These are phyloP conservation scores for Brachystomella parvula DNA, from an alignment of 1,140 invertebrate species.

Conservation along the genomic window DNA sequence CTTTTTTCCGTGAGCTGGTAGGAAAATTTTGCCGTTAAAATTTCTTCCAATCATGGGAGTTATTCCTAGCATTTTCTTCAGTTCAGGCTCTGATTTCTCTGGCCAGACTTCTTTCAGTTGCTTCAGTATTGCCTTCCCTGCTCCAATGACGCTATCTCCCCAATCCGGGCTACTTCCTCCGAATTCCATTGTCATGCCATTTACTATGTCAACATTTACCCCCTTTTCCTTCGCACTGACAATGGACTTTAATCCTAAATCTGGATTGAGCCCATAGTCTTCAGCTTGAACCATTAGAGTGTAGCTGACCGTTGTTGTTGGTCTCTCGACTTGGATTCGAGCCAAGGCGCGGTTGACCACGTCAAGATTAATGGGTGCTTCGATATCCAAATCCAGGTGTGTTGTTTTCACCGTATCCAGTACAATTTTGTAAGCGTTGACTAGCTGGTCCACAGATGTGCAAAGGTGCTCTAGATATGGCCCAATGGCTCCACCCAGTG, in stretches of 20 bases:
- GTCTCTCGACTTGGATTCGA: constrained; percentile 28
- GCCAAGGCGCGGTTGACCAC: constrained; percentile 32
- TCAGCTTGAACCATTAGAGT: constrained; percentile 34
- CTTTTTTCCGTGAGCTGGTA: constrained; percentile 26
- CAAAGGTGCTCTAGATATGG: constrained; percentile 36
- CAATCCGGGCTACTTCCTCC: constrained; percentile 20
- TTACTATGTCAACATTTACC: constrained; percentile 36
- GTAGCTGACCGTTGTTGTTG: constrained; percentile 29
- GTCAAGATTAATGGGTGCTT: constrained; percentile 33
- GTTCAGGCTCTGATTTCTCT: constrained; percentile 27
- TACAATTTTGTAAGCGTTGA: constrained; percentile 32
- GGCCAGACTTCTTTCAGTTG: constrained; percentile 39
- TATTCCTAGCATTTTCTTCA: constrained; percentile 36
- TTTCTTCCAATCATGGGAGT: constrained; percentile 40
- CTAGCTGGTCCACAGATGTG: constrained; percentile 15
- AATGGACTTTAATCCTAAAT: constrained; percentile 30
- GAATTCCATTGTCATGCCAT: constrained; percentile 39
- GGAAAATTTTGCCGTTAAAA: constrained; percentile 38
- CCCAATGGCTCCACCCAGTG: constrained; percentile 35
- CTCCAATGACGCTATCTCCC: constrained; percentile 37
- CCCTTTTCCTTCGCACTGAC: constrained; percentile 25
- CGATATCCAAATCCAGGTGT: constrained; percentile 38
- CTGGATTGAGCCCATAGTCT: constrained; percentile 23
- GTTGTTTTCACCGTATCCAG: constrained; percentile 28
- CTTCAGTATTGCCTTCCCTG: constrained; percentile 25